Evolutionary conservation across 2,113 vertebrate species (phyloP).

Genomic region (Nipponia nippon): DNA sequence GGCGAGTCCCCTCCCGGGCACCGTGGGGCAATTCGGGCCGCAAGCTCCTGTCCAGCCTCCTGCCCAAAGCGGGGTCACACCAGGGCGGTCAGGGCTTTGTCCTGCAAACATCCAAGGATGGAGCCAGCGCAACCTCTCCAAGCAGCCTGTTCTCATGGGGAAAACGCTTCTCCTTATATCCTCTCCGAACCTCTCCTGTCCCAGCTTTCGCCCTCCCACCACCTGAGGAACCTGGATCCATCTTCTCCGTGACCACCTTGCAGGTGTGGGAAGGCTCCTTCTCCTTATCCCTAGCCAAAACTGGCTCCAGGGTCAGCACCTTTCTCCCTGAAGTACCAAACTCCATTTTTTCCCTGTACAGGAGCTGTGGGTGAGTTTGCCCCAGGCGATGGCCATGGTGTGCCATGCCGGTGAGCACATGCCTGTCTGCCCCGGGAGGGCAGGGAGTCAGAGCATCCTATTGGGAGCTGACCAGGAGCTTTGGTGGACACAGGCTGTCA

Average conservation of each 20-base stretch:
- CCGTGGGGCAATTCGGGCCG: accelerated
- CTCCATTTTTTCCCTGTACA: accelerated
- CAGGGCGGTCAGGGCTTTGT: not conserved
- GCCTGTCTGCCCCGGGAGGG: not conserved
- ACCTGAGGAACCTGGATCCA: not conserved
- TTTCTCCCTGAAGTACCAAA: not conserved
- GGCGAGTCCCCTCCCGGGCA: not conserved
- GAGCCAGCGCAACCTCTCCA: not conserved
- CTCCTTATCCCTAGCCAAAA: not conserved
- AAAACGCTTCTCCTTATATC: not conserved
- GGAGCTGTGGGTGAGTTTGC: not conserved
- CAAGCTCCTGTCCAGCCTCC: not conserved
- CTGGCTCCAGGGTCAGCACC: not conserved
- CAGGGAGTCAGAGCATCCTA: not conserved
- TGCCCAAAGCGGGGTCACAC: not conserved
- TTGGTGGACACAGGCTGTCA: not conserved
- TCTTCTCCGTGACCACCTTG: not conserved
- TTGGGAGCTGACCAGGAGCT: not conserved
- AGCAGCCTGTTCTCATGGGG: not conserved
- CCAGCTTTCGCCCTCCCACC: not conserved
- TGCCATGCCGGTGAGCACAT: accelerated
- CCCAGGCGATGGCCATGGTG: accelerated
- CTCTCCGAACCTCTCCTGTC: not conserved
- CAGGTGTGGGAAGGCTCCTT: not conserved
- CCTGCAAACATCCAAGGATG: not conserved